These are phyloP conservation scores for Potamarius usumacintae DNA, from an alignment of 2,113 vertebrate genomes.

Conservation along the genomic window DNA sequence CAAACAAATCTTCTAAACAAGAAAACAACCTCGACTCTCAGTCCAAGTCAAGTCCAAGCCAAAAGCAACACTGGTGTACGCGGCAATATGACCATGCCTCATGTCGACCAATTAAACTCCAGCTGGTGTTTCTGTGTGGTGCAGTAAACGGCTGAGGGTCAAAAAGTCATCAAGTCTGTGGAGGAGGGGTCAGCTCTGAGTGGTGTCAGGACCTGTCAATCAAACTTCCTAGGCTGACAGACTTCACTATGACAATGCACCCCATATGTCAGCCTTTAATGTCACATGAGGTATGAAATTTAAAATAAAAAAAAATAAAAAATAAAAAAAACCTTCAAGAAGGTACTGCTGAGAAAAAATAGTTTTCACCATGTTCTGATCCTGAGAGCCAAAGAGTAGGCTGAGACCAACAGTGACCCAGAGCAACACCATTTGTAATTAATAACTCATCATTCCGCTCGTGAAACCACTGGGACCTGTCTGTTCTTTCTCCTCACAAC, in stretches of 20 bases:
- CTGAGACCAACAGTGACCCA: conserved; percentile 36
- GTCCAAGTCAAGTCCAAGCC: conserved; percentile 21
- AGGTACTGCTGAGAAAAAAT: conserved; percentile 33
- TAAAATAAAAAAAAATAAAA: conserved; percentile 53
- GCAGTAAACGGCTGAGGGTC: conserved; percentile 14
- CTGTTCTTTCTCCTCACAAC: neutral
- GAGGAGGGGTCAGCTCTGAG: conserved; percentile 43
- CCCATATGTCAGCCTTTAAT: conserved; percentile 60
- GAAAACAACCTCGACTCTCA: conserved; percentile 25
- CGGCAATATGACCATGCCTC: neutral
- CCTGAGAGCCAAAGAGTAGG: conserved; percentile 8
- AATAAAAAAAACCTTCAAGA: conserved; percentile 51
- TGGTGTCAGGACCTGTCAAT: conserved; percentile 61
- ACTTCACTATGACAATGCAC: conserved; percentile 65
- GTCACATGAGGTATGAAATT: conserved; percentile 54
- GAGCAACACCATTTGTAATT: conserved; percentile 37
- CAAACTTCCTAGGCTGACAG: conserved; percentile 57
- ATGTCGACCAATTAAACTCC: conserved; percentile 22
- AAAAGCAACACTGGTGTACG: neutral
- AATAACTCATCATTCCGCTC: conserved; percentile 33
- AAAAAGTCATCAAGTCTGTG: conserved; percentile 20
- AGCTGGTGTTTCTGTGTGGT: neutral
- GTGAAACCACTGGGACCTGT: conserved; percentile 11
- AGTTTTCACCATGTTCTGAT: neutral
- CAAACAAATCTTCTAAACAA: conserved; percentile 35